Percentiles rank a stretch among this genome's conserved stretches.
phyloP scores from a whole-genome alignment of 2,888 invertebrate genomes.

The Drosophila cognata region DNA sequence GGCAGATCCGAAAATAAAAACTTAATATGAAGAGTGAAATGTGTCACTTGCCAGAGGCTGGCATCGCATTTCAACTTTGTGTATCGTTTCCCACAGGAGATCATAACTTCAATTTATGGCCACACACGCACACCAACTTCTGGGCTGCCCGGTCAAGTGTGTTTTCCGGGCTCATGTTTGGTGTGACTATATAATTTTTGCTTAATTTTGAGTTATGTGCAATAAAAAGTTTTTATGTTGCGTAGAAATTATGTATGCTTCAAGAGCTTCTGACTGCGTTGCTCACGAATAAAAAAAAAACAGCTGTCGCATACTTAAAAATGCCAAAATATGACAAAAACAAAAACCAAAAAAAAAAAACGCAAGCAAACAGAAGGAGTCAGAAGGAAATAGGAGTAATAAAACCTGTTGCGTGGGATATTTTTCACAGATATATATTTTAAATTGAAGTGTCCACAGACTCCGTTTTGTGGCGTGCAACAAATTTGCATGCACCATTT shows the following conservation, averaged over 20 bases:
- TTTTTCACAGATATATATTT: conserved; percentile 22
- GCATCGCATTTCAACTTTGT: conserved; percentile 47
- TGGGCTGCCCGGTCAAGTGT: conserved; percentile 23
- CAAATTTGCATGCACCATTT: conserved; percentile 61
- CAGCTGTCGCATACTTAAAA: conserved; percentile 18
- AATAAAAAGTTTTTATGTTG: conserved; percentile 64
- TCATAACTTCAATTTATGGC: conserved; percentile 55
- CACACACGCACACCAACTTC: conserved; percentile 30
- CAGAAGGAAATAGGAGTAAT: conserved; percentile 11
- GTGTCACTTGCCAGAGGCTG: conserved; percentile 51
- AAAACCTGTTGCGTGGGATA: conserved; percentile 79
- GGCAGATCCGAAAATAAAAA: conserved; percentile 3
- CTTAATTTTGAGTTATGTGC: conserved; percentile 62
- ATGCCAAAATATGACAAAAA: conserved; percentile 3
- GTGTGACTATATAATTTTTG: conserved; percentile 36
- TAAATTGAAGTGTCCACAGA: conserved; percentile 29
- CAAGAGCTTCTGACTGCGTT: conserved; percentile 38
- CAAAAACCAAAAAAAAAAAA: conserved; percentile 15
- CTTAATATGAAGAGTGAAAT: conserved; percentile 28
- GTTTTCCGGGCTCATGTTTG: conserved; percentile 5
- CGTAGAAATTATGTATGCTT: conserved; percentile 26
- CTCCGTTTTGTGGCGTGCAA: conserved; percentile 46
- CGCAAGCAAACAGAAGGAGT: conserved; percentile 2
- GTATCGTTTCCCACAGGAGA: conserved; percentile 44
- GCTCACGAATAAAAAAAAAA: conserved; percentile 28